These are phyloP conservation scores for Protophormia terraenovae DNA, from an alignment of 2,888 invertebrate species.

Conservation along the genomic window DNA sequence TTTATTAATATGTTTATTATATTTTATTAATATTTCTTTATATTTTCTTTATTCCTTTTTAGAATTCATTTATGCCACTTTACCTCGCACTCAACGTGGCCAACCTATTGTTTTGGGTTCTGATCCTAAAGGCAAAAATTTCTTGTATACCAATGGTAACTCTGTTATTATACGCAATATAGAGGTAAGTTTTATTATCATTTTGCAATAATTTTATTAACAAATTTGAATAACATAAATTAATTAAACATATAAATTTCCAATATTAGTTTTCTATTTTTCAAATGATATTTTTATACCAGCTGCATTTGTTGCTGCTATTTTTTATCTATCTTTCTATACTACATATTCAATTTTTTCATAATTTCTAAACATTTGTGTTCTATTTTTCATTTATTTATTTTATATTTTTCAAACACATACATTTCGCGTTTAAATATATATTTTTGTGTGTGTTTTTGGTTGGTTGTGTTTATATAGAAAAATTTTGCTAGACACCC, in stretches of 20 bases:
- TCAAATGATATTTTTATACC: conserved; percentile 52
- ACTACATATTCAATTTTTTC: background rate
- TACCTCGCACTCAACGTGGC: conserved; percentile 97
- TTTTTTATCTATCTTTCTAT: background rate
- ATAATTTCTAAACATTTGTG: conserved; percentile 49
- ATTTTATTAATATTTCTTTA: conserved; percentile 65
- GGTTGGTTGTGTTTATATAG: background rate
- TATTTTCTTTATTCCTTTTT: conserved; percentile 71
- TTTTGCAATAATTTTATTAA: conserved; percentile 65
- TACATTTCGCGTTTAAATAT: background rate
- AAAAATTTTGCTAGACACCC: conserved; percentile 31
- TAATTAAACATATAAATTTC: conserved; percentile 6
- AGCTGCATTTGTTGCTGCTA: conserved; percentile 47
- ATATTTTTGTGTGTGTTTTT: background rate
- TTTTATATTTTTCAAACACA: conserved; percentile 38
- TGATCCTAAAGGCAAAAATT: conserved; percentile 98
- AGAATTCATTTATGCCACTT: conserved; percentile 95
- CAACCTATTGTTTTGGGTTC: conserved; percentile 96
- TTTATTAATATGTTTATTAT: conserved; percentile 12
- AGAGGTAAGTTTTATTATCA: conserved; percentile 84
- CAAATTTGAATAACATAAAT: background rate
- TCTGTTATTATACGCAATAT: conserved; percentile 98
- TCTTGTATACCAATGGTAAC: conserved; percentile 98
- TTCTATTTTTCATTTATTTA: conserved; percentile 50
- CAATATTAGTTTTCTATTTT: conserved; percentile 47